These are phyloP conservation scores for Takifugu bimaculatus DNA, from an alignment of 2,113 vertebrate genomes.

Conservation along the genomic window DNA sequence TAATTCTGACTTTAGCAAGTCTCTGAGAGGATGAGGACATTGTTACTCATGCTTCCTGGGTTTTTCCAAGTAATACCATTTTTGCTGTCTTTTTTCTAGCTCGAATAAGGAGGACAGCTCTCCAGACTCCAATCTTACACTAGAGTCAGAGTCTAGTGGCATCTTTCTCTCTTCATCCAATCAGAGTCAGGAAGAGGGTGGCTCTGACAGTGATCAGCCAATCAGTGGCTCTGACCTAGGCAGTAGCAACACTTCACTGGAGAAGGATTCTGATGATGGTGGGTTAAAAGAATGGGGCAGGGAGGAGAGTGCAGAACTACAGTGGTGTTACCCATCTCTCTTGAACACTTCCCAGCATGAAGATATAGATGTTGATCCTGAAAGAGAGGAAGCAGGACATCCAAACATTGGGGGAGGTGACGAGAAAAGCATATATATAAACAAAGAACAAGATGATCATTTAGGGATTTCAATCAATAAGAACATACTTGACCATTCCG, in stretches of 20 bases:
- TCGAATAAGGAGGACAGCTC: conserved; percentile 68
- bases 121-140: conserved; percentile 72
- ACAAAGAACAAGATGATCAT: conserved; percentile 9
- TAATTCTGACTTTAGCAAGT: no score
- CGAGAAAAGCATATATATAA: conserved; percentile 1
- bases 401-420: conserved; percentile 7
- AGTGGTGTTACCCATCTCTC: conserved; percentile 71
- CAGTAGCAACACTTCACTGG: conserved; percentile 68
- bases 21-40: no score
- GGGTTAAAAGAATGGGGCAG: conserved; percentile 61
- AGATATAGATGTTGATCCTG: conserved; percentile 9
- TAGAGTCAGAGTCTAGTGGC: conserved; percentile 75
- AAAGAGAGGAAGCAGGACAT: neutral
- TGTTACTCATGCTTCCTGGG: neutral
- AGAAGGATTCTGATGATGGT: conserved; percentile 61
- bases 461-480: conserved; percentile 31
- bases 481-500: conserved; percentile 2
- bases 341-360: conserved; percentile 42
- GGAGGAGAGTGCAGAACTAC: conserved; percentile 65
- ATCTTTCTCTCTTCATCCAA: conserved; percentile 73
- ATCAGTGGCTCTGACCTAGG: conserved; percentile 66
- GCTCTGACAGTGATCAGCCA: conserved; percentile 68
- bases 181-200: conserved; percentile 69
- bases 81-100: conserved; percentile 44
- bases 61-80: conserved; percentile 3